These are phyloP conservation scores for Pogonomyrmex californicus DNA, from an alignment of 1,140 invertebrate genomes.

Conservation along the genomic window DNA sequence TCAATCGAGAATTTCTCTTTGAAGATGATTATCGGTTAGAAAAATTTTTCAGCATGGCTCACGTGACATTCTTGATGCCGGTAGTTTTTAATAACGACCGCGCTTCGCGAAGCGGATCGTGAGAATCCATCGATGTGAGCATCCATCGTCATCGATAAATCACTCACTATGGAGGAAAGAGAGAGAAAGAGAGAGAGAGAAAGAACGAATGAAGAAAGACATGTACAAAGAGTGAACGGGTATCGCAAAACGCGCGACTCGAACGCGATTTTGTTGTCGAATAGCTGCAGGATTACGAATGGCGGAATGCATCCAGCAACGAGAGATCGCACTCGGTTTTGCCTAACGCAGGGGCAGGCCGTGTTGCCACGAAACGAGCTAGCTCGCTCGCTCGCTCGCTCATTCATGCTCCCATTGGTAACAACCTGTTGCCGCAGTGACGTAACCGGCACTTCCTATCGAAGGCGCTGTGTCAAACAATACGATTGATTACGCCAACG, in stretches of 20 bases:
- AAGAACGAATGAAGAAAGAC: background rate
- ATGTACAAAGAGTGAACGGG: background rate
- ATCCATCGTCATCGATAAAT: conserved; percentile 9
- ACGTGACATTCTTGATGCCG: background rate
- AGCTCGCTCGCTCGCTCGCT: conserved; percentile 49
- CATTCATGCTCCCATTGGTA: conserved; percentile 75
- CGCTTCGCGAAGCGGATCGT: background rate
- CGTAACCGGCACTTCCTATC: conserved; percentile 64
- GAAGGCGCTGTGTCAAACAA: conserved; percentile 13
- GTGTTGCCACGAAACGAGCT: conserved; percentile 63
- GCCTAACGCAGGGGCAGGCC: conserved; percentile 32
- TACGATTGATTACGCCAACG: conserved; percentile 4
- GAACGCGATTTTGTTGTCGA: conserved; percentile 33
- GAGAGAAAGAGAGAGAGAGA: background rate
- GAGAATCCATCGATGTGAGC: conserved; percentile 7
- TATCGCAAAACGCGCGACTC: background rate
- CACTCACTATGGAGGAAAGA: conserved; percentile 16
- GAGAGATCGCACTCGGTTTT: conserved; percentile 50
- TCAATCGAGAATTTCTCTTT: too few species aligned
- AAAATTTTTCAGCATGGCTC: too few species aligned
- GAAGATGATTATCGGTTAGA: too few species aligned
- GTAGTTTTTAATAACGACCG: conserved; percentile 1
- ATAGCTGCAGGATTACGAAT: background rate
- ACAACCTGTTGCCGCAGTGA: conserved; percentile 76
- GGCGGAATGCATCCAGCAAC: background rate